Evolutionary conservation across 2,888 invertebrate species (phyloP).

Genomic region (Elaeidobius kamerunicus): DNA sequence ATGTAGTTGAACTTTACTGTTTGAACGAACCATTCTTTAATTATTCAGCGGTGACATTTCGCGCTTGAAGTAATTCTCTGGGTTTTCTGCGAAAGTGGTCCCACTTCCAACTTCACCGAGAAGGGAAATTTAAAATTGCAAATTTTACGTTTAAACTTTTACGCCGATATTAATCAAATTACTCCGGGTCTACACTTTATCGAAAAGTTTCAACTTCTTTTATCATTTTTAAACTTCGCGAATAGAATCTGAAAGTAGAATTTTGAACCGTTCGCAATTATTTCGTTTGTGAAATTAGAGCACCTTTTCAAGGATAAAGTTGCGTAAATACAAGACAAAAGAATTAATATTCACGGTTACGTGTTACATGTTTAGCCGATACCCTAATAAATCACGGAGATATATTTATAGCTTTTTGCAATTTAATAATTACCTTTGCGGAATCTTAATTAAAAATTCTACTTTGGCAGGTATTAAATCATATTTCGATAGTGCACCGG

Average conservation of each 20-base stretch:
- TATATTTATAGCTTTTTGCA: no score
- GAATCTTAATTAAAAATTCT: slow-evolving; percentile 17
- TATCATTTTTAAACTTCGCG: slow-evolving; percentile 6
- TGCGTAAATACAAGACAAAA: no score
- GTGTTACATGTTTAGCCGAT: no score
- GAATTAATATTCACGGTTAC: no score
- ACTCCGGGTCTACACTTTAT: slow-evolving; percentile 16
- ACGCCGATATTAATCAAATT: slow-evolving; percentile 34
- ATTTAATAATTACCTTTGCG: slow-evolving; percentile 18
- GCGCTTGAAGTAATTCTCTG: slow-evolving; percentile 8
- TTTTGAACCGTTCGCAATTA: slow-evolving; percentile 1
- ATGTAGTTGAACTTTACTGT: slow-evolving; percentile 7
- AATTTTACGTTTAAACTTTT: slow-evolving; percentile 32
- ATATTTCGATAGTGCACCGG: slow-evolving; percentile 6
- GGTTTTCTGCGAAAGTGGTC: slow-evolving; percentile 3
- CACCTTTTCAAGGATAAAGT: no score
- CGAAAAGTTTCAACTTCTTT: slow-evolving; percentile 22
- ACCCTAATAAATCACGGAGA: no score
- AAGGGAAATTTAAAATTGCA: slow-evolving; percentile 32
- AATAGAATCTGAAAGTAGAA: slow-evolving; percentile 11
- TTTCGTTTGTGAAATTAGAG: slow-evolving; percentile 36
- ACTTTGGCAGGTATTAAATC: slow-evolving; percentile 20
- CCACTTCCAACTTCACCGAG: slow-evolving; percentile 11
- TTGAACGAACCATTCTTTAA: slow-evolving; percentile 19
- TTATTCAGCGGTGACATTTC: slow-evolving; percentile 22